Evolutionary conservation across 2,113 vertebrate species (phyloP).

Genomic region (Nesoenas mayeri): DNA sequence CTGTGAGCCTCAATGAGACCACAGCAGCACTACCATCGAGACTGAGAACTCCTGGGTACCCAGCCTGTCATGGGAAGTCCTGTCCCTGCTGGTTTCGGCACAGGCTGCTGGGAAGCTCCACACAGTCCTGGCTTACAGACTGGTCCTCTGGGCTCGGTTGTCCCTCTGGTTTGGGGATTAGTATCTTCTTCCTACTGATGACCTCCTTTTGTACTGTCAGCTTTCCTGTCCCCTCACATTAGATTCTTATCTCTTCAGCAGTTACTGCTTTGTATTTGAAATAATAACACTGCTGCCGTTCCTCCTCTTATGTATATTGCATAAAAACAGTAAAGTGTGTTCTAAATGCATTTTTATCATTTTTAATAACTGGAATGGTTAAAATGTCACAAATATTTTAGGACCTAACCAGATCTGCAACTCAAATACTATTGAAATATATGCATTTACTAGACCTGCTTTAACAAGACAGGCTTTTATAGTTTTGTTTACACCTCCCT

Average conservation of each 20-base stretch:
- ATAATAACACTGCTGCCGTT: neutral
- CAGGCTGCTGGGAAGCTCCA: neutral
- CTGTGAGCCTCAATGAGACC: neutral
- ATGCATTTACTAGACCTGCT: neutral
- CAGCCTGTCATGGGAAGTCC: neutral
- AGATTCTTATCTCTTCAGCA: neutral
- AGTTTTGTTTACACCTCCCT: neutral
- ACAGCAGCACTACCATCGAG: neutral
- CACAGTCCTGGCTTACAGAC: neutral
- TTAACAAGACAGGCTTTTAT: neutral
- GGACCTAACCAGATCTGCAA: neutral
- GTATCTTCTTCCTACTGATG: neutral
- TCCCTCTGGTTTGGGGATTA: rapidly evolving
- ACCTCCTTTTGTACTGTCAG: neutral
- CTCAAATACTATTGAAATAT: neutral
- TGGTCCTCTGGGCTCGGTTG: neutral
- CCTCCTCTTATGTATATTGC: neutral
- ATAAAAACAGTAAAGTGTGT: neutral
- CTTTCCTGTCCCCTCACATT: neutral
- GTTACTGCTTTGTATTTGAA: neutral
- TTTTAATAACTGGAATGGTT: neutral
- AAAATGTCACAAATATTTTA: neutral
- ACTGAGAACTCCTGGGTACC: neutral
- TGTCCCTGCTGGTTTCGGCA: no score
- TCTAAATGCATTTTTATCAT: neutral